Evolutionary conservation across 2,113 vertebrate species (phyloP), one percentile per base, ranked within the genome.

Genomic region (Rhipidura dahli): DNA sequence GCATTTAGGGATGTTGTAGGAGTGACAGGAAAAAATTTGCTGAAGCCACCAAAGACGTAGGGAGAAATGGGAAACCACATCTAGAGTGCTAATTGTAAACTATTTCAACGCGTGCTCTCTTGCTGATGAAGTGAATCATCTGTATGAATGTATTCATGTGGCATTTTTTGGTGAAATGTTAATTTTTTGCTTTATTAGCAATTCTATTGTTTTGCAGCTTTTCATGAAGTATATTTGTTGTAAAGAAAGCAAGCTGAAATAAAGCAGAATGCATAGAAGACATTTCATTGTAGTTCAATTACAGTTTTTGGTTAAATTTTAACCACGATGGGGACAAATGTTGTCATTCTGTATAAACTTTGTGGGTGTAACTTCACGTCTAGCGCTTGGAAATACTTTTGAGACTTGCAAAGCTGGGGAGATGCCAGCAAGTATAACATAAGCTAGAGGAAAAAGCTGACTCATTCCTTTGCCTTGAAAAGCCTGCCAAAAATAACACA

Each of bases 81-180:
- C 84, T 93, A 72, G 87, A 69, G 93, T 42, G 78, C 35, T 96
- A 96, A 95, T 95, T 96, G 93, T 90, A 39, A 96, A 83, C 49
- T 86, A 94, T 93, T 97, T 76, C 94, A 96, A 47, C 7, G 90
- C 91, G 45, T 88, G 92, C 95, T 88, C 50, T 61, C 82, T 90
- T 95, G 92, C 90, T 96, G 95, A 94, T 96, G 92, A 95, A 93
- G 89, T 92, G 93, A 96, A 86, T 96, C 93, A 86, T 96, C 90
- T 95, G 93, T 79, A 60, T 54, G 68, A 86, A 88, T 86, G 83
- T 81, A 90, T 95, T 95, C 88, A 92, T 97, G 93, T 96, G 96
- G 93, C 90, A 23, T 80, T 96, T 97, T 97, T 96, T 97, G 94
- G 47, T 86, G 81, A 96, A 97, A 96, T 96, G 96, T 88, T 96